Evolutionary conservation across 1,140 invertebrate species (phyloP), one percentile per base, ranked within the genome.

Genomic region (Pseudomyrmex sp.): DNA sequence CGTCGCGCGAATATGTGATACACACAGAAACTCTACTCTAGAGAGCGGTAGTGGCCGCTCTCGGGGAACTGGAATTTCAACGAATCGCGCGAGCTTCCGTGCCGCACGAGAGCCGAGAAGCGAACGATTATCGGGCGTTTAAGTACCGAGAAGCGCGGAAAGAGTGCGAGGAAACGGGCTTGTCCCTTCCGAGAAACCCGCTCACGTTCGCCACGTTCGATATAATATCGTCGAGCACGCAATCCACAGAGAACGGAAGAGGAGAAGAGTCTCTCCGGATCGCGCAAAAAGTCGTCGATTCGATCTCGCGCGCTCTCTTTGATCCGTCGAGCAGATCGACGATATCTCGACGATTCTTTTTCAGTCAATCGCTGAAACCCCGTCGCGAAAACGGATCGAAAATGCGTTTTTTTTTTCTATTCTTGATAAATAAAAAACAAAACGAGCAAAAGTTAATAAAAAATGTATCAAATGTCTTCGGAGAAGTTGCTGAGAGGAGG

Each of bases 141-240:
- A 91, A 91, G 89, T 89, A 89, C 82, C 59, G 77, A 85, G 86
- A 88, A 85, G 85, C 84, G 68, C 58, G 68, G 80, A 83, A 80
- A 86, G 85, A 79, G 66, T 50, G 65, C 75, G 66, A 85, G 85
- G 83, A 88, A 84, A 79, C 83, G 46, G 59, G 61, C 68, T 79
- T 66, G 75, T 86, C 26, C 62, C 84, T 90, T 76, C 83, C 82
- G 69, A 85, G 89, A 92, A 92, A 87, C 91, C 91, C 72, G 88
- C 86, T 91, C 89, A 91, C 90, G 90, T 91, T 91, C 83, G 82
- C 89, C 87, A 85, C 80, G 76, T 80, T 86, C 89, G 89, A 91
- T 90, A 91, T 91, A 91, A 91, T 92, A 91, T 91, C 87, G 88
- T 87, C 84, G 85, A 70, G 87, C 90, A 91, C 85, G 91, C 88